Conservation (phyloP, 2,113 vertebrate genomes). For the Addax nasomaculatus region DNA sequence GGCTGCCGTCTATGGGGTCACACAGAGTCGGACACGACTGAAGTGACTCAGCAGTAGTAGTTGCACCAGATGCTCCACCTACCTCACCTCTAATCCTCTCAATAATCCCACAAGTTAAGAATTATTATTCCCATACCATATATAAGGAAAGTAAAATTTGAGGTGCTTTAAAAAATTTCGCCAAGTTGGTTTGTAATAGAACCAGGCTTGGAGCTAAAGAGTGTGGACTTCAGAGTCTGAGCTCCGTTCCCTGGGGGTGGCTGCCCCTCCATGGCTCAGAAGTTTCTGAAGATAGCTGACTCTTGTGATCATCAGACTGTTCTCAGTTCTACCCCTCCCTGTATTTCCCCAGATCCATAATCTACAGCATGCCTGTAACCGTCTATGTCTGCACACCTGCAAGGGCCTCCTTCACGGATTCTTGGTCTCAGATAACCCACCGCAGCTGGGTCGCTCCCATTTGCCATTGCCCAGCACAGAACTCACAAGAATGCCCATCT, state of each 20-base stretch:
- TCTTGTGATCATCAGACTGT: background rate
- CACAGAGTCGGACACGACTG: too few relatives aligned
- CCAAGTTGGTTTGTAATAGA: background rate
- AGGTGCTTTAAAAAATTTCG: background rate
- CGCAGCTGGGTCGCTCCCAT: background rate
- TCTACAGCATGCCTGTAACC: background rate
- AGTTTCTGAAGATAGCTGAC: background rate
- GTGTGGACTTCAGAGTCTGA: background rate
- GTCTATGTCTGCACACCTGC: background rate
- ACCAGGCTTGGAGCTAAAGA: background rate
- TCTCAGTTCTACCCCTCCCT: background rate
- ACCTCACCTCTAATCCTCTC: background rate
- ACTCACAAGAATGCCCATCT: background rate
- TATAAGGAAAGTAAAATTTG: background rate
- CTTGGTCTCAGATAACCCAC: background rate
- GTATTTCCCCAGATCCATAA: background rate
- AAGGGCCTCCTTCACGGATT: background rate
- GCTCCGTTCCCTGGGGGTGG: background rate
- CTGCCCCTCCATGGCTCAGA: background rate
- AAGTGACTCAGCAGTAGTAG: too few relatives aligned
- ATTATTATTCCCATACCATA: background rate
- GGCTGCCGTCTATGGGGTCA: too few relatives aligned
- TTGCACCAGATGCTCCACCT: background rate
- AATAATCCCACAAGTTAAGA: background rate
- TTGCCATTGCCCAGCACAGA: too few relatives aligned